phyloP scores from a whole-genome alignment of 2,113 vertebrate genomes.

The Stictonetta naevosa region DNA sequence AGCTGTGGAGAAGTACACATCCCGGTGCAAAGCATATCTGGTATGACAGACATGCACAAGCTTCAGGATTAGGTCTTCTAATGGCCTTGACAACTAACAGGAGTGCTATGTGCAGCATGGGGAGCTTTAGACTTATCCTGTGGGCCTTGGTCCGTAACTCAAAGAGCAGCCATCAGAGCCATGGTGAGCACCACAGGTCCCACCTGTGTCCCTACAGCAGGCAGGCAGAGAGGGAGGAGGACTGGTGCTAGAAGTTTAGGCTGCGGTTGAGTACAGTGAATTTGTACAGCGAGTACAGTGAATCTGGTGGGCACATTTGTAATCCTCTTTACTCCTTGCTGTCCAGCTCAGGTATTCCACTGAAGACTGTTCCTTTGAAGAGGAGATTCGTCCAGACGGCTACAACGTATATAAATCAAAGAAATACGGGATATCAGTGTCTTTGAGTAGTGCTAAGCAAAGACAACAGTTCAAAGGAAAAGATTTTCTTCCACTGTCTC shows the following conservation, averaged over 20 bases:
- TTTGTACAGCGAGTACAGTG: too few relatives aligned
- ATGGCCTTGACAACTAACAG: neutral
- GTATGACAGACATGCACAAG: neutral
- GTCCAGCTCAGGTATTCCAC: conserved; percentile 81
- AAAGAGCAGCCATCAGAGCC: neutral
- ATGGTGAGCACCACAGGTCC: neutral
- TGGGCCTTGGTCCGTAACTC: neutral
- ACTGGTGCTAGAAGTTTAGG: too few relatives aligned
- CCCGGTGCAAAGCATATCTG: neutral
- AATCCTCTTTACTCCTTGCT: neutral
- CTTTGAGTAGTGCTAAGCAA: conserved; percentile 83
- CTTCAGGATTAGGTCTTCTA: neutral
- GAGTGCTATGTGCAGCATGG: accelerated
- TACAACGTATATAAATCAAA: conserved; percentile 89
- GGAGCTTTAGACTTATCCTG: neutral
- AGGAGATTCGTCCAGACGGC: conserved; percentile 85
- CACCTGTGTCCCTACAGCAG: neutral
- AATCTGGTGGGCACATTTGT: neutral
- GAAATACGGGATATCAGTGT: conserved; percentile 79
- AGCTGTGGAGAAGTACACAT: neutral
- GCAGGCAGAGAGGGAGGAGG: neutral
- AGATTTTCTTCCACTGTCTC: conserved; percentile 80
- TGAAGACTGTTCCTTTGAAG: conserved; percentile 91
- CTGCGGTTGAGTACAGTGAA: too few relatives aligned
- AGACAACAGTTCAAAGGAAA: conserved; percentile 78